Evolutionary conservation across 2,113 vertebrate genomes (phyloP).

Genomic region (Mastomys coucha): DNA sequence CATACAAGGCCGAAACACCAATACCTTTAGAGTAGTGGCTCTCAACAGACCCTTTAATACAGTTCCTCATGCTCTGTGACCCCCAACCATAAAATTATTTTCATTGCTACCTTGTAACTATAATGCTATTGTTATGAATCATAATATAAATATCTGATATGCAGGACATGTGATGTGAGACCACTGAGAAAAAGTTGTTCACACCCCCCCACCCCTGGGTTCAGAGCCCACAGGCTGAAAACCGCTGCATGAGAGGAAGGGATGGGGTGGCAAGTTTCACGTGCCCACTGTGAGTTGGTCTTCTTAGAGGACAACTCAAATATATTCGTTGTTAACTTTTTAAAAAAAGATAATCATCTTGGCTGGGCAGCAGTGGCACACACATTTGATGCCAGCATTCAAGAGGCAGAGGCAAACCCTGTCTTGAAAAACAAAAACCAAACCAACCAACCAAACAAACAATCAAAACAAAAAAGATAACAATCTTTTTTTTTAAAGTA

Average conservation of each 20-base stretch:
- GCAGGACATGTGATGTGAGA: neutral
- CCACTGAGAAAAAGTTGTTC: neutral
- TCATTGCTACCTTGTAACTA: neutral
- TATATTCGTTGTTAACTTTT: slow-evolving; percentile 12
- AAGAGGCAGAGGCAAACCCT: neutral
- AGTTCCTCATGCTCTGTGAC: neutral
- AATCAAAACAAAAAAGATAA: too few relatives aligned
- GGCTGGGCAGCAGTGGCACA: neutral
- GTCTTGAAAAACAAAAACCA: too few relatives aligned
- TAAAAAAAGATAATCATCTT: neutral
- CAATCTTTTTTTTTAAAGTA: neutral
- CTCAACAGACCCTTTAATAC: neutral
- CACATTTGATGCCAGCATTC: neutral
- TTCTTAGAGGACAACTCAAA: neutral
- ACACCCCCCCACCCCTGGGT: neutral
- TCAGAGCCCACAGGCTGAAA: neutral
- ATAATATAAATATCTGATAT: neutral
- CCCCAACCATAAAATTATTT: neutral
- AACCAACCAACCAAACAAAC: too few relatives aligned
- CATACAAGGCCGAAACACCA: neutral
- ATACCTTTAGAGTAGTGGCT: neutral
- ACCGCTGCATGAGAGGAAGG: neutral
- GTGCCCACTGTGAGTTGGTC: neutral
- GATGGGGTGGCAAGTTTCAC: neutral
- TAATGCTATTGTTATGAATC: neutral